Conservation (phyloP, 2,888 invertebrate species). For the Oligia fasciuncula region DNA sequence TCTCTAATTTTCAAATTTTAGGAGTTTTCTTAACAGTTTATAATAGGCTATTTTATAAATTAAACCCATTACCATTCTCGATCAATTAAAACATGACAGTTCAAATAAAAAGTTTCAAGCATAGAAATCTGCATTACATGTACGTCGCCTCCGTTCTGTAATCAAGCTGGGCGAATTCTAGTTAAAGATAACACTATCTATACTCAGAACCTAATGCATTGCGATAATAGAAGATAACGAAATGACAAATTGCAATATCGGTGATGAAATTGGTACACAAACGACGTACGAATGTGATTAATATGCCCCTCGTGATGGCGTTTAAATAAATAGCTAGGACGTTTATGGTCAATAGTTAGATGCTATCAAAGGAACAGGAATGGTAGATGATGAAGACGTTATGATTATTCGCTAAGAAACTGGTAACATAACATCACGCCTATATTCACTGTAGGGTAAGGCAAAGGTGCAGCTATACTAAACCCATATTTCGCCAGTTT, state of each 20-base stretch:
- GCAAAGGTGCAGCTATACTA: neutral
- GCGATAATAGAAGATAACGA: conserved; percentile 82
- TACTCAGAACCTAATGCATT: conserved; percentile 84
- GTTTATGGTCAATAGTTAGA: neutral
- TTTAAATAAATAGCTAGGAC: conserved; percentile 32
- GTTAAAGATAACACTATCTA: conserved; percentile 82
- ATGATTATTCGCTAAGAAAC: neutral
- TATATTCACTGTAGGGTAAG: neutral
- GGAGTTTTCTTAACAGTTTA: neutral
- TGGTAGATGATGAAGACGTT: neutral
- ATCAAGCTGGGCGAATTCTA: conserved; percentile 74
- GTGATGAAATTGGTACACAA: conserved; percentile 68
- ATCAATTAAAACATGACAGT: neutral
- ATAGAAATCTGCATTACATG: conserved; percentile 58
- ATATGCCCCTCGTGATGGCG: conserved; percentile 45
- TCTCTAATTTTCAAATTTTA: neutral
- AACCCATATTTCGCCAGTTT: no score
- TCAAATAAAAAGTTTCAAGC: conserved; percentile 11
- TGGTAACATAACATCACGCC: neutral
- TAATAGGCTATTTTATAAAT: neutral
- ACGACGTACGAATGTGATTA: conserved; percentile 58
- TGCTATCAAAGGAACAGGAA: conserved; percentile 4
- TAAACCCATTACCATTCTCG: neutral
- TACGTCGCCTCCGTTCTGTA: conserved; percentile 58
- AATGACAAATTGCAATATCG: conserved; percentile 86